Base-by-base conservation (phyloP, 2,797 vertebrate species). In the Phataginus tetradactyla region DNA sequence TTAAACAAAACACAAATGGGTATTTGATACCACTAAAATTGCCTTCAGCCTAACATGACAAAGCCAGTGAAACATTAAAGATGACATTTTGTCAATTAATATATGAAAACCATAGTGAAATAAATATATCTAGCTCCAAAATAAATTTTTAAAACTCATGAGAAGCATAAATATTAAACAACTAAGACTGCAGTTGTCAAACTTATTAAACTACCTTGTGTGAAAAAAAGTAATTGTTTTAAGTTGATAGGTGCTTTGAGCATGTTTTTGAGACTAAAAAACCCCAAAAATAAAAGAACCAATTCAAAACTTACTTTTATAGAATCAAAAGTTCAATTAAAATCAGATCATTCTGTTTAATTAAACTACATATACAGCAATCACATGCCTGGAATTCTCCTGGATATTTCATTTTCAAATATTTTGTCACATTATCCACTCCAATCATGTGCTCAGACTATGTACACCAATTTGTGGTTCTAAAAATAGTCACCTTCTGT, bases 11-110 rank as follows among this genome's bases (percentile, higher is more conserved):
- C 53, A 86, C 11, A 74, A 97, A 77, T 3, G 1, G 64, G 34
- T 10, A 37, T 53, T 75, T 91, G 94, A 80, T 0, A 21, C 27
- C 97, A 17, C 61, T 96, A 95, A 68, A 91, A 97, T 92, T 68
- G 68, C 37, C 23, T 83, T 78, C 27, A 66, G 57, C 27, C 61
- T 78, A 84, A 68, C 21, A 69, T 0, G 69, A 88, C 68, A 23
- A 37, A 93, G 86, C 87, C 17, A 95, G 78, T 94, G 34, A 34
- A 92, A 92, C 68, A 96, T 83, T 93, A 87, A 97, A 32, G 18
- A 51, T 55, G 51, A 77, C 3, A 49, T n/a, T 88, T 83, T 68
- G 13, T 86, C 7, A 23, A 91, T 2, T 21, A 95, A 51, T 17
- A 1, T 57, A 69, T 4, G 59, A 90, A 93, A 95, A 13, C 53